Evolutionary conservation across 2,888 invertebrate species (phyloP).

Genomic region (Parapristionchus giblindavisi): DNA sequence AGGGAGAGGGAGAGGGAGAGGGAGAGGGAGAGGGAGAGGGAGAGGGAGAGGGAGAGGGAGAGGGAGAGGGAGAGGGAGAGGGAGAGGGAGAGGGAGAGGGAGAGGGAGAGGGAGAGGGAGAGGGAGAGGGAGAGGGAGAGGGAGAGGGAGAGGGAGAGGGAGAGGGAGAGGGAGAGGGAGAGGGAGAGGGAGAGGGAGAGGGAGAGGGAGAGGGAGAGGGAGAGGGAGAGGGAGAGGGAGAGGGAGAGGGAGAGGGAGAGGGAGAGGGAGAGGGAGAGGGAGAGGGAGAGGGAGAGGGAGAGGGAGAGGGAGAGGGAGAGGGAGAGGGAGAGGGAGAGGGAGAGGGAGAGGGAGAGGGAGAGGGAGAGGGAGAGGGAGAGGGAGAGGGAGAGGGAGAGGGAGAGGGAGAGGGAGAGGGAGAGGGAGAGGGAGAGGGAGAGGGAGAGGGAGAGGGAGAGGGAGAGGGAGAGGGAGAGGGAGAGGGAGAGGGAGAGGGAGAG

Average conservation of each 20-base stretch:
- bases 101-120: slow-evolving; percentile 5
- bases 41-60: slow-evolving; percentile 5
- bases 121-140: slow-evolving; percentile 5
- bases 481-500: slow-evolving; percentile 5
- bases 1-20: slow-evolving; percentile 5
- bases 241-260: slow-evolving; percentile 5
- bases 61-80: slow-evolving; percentile 5
- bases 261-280: slow-evolving; percentile 5
- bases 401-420: slow-evolving; percentile 5
- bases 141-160: slow-evolving; percentile 5
- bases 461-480: slow-evolving; percentile 5
- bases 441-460: slow-evolving; percentile 5
- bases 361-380: slow-evolving; percentile 5
- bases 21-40: slow-evolving; percentile 5
- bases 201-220: slow-evolving; percentile 5
- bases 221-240: slow-evolving; percentile 5
- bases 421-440: slow-evolving; percentile 5
- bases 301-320: slow-evolving; percentile 5
- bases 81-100: slow-evolving; percentile 5
- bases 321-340: slow-evolving; percentile 5
- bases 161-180: slow-evolving; percentile 5
- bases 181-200: slow-evolving; percentile 5
- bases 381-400: slow-evolving; percentile 5
- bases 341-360: slow-evolving; percentile 5
- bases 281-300: slow-evolving; percentile 5